Evolutionary conservation across 2,113 vertebrate species (phyloP), one percentile per base, ranked within the genome.

Genomic region (Sphyrna mokarran): DNA sequence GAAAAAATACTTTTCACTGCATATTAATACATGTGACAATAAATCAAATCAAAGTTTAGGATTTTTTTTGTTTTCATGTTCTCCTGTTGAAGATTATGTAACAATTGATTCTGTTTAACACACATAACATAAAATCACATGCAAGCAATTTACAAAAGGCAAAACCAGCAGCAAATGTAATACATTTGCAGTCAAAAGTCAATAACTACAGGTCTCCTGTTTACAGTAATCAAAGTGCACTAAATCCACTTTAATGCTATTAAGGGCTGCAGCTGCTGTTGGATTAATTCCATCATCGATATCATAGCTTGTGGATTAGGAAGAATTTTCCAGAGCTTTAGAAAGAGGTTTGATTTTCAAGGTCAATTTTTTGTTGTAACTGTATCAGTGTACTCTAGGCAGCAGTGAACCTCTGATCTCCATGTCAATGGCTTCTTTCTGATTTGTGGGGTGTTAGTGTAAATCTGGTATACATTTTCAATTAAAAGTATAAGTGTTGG

Each of bases 271-370:
- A 95, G 94, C 94, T 95, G 94, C 94, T 95, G 68, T 54, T 95
- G 94, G 94, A 95, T 95, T 95, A 70, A 95, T 95, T 95, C 94
- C 94, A 95, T 26, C 94, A 95, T 95, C 94, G 68, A 95, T 95
- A 95, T 72, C 94, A 95, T 95, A 72, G 94, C 68, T 48, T 72
- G 66, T 95, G 94, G 94, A 95, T 95, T 72, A 95, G 94, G 40
- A 48, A 95, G 94, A 95, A 95, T 70, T 95, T 95, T 95, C 94
- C 94, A 95, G 94, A 72, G 94, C 94, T 95, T 95, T 26, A 72
- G 40, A 95, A 66, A 95, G 94, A 29, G 94, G 94, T 95, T 95
- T 95, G 68, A 95, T 72, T 72, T 95, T 95, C 94, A 95, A 95
- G 94, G 94, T 95, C 94, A 95, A 63, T 72, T 43, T 43, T 69